Base-by-base conservation (phyloP, 23 tunicate species). In the Ascidia mentula region DNA sequence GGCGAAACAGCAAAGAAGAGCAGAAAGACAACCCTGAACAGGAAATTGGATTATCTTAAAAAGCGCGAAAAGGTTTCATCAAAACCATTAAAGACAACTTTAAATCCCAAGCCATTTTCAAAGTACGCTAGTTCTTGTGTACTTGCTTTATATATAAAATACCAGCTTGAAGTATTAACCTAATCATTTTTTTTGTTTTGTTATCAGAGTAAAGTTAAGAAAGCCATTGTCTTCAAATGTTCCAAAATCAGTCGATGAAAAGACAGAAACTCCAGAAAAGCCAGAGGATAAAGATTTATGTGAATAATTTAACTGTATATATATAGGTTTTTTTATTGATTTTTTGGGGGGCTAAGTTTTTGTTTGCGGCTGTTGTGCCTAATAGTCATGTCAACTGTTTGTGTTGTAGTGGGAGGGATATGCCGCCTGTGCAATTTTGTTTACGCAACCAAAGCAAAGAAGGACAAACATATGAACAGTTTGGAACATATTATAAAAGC, bases 391-490 rank as follows among this genome's bases (percentile, higher is more conserved):
- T 20, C 7, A 53, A 5, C 12, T 53, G 1, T 9, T 53, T 9
- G 22, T 53, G 28, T 53, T 72, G 17, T 45, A 40, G 76, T 76
- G 53, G 75, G 76, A 72, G 90, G 90, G 24, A 34, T 86, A 22
- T 88, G 92, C 77, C 75, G 82, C 15, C 40, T 82, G 7, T 88
- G 92, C 46, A 69, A 59, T 33, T 45, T 65, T 46, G 85, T 75
- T 46, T 88, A 81, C 59, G 65, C 86, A 4, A 74, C 86, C 31
- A 60, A 46, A 31, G 65, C 77, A 36, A 86, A 88, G 35, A 65
- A 46, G 59, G 74, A 74, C 34, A 69, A 70, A 46, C 92, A 88
- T 76, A 37, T 82, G 28, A 45, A 36, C 7, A 45, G 74, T 34
- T 37, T 81, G 31, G 61, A 82, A 15, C 92, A 88, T 72, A 76